These are phyloP conservation scores for Lagenorhynchus albirostris DNA, from an alignment of 2,113 vertebrate species.

Conservation along the genomic window DNA sequence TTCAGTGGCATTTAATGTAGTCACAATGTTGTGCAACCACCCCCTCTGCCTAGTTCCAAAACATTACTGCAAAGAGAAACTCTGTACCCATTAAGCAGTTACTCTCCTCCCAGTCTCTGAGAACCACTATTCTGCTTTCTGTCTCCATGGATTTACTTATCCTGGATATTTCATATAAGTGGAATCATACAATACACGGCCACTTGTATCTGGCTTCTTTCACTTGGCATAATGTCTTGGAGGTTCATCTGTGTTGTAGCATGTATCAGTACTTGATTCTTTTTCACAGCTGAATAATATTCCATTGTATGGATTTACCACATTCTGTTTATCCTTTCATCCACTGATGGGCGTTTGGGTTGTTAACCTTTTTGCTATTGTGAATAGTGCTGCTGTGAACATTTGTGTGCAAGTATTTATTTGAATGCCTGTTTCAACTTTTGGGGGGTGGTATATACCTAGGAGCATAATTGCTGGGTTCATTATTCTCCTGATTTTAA, in stretches of 20 bases:
- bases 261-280: not conserved
- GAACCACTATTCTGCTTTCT: not conserved
- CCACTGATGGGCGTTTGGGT: not conserved
- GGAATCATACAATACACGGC: not conserved
- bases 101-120: not conserved
- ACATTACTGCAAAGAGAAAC: not conserved
- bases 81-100: not conserved
- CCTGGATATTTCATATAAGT: not conserved
- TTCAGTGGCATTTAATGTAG: not conserved
- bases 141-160: not conserved
- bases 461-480: not conserved
- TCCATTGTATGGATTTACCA: not conserved
- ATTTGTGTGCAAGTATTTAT: not conserved
- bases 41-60: not conserved
- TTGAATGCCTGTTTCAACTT: not conserved
- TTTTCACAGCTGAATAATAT: not conserved
- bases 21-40: not conserved
- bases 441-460: not conserved
- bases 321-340: not conserved
- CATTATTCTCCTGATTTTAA: constrained; percentile 12
- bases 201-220: not conserved
- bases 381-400: not conserved
- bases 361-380: not conserved
- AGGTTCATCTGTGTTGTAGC: not conserved
- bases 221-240: not conserved